Conservation (phyloP, 2,888 invertebrate genomes). For the Megaustenia siamemsis region DNA sequence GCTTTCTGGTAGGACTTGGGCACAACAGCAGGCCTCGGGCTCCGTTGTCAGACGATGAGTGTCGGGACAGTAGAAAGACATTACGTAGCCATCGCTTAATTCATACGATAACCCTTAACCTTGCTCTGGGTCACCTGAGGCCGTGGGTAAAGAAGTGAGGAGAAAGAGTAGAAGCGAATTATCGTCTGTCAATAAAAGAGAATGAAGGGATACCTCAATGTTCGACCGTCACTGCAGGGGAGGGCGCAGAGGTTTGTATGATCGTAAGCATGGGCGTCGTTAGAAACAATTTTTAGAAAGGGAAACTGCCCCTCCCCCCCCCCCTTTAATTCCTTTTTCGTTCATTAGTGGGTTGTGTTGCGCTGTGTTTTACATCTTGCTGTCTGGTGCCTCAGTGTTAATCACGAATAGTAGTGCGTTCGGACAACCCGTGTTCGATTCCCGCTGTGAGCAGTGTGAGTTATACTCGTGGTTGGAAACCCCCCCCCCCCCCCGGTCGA, state of each 20-base stretch:
- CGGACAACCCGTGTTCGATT: too few relatives aligned
- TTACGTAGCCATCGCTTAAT: conserved; percentile 22
- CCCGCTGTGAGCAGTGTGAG: too few relatives aligned
- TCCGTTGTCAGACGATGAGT: not conserved
- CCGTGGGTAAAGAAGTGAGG: conserved; percentile 24
- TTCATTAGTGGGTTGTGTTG: too few relatives aligned
- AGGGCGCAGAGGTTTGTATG: not conserved
- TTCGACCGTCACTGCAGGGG: not conserved
- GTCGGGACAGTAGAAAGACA: not conserved
- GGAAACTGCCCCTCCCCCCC: not conserved
- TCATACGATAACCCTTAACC: conserved; percentile 28
- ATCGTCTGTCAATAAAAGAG: conserved; percentile 15
- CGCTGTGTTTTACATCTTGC: too few relatives aligned
- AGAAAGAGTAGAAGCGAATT: not conserved
- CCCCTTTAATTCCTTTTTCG: too few relatives aligned
- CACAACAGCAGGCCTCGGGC: not conserved
- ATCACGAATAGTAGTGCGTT: too few relatives aligned
- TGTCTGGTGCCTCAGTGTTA: too few relatives aligned
- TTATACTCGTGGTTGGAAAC: too few relatives aligned
- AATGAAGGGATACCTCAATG: not conserved
- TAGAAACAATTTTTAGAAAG: too few relatives aligned
- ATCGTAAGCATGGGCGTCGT: not conserved
- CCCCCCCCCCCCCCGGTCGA: too few relatives aligned
- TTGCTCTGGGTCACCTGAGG: conserved; percentile 18
- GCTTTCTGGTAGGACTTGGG: not conserved